A percentile compares a stretch with the other conserved stretches of the same genome.
phyloP scores from a whole-genome alignment of 2,888 invertebrate genomes.

The Tetropium fuscum region DNA sequence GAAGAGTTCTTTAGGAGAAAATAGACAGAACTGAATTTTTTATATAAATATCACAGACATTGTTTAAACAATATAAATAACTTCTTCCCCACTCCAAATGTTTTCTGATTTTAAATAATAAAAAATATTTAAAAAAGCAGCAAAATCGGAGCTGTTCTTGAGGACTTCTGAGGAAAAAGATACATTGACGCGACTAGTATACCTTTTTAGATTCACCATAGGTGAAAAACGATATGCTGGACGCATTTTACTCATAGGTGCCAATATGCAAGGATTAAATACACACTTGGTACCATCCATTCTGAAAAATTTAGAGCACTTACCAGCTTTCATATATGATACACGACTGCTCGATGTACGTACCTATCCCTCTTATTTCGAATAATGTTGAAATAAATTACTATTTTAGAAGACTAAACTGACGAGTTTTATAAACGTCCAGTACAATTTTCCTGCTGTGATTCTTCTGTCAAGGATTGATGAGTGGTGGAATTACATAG shows the following conservation, averaged over 20 bases:
- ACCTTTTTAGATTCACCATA: conserved; percentile 48
- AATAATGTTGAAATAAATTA: too few relatives aligned
- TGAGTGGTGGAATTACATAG: conserved; percentile 62
- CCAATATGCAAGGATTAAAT: conserved; percentile 68
- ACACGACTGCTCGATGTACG: conserved; percentile 43
- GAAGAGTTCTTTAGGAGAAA: too few relatives aligned
- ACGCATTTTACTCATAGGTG: conserved; percentile 58
- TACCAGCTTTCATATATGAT: conserved; percentile 66
- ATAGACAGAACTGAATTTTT: too few relatives aligned
- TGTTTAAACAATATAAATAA: too few relatives aligned
- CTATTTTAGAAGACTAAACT: conserved; percentile 45
- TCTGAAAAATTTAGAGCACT: conserved; percentile 69
- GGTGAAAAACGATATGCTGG: conserved; percentile 60
- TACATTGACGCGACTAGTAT: too few relatives aligned
- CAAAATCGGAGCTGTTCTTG: too few relatives aligned
- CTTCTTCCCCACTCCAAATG: too few relatives aligned
- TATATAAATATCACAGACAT: too few relatives aligned
- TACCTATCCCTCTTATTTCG: too few relatives aligned
- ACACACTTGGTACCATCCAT: conserved; percentile 73
- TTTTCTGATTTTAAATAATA: too few relatives aligned
- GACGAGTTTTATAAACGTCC: conserved; percentile 46
- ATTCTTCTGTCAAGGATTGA: conserved; percentile 59
- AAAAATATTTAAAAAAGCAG: too few relatives aligned
- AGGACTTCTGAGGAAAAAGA: too few relatives aligned
- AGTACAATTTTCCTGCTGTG: conserved; percentile 58